Evolutionary conservation across 2,888 invertebrate species (phyloP).

Genomic region (Tortricodes alternella): DNA sequence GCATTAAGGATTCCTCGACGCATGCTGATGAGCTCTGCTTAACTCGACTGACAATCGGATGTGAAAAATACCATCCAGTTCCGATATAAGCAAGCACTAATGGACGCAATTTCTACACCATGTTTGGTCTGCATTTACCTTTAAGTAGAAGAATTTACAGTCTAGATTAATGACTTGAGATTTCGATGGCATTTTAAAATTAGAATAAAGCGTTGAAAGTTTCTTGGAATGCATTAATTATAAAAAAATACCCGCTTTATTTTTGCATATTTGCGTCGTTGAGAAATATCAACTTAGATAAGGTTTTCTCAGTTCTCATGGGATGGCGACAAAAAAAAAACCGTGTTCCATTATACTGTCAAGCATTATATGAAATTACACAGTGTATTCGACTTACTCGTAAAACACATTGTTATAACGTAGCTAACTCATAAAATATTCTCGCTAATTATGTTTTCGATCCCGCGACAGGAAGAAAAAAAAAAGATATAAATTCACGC

Average conservation of each 20-base stretch:
- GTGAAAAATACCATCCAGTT: constrained; percentile 37
- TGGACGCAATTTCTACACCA: constrained; percentile 27
- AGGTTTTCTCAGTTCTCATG: constrained; percentile 15
- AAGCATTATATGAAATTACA: not conserved
- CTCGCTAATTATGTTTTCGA: constrained; percentile 20
- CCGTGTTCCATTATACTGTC: not conserved
- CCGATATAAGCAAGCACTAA: constrained; percentile 32
- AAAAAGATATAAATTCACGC: constrained; percentile 49
- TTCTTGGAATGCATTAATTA: constrained; percentile 6
- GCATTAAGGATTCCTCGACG: constrained; percentile 40
- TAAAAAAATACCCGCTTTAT: not conserved
- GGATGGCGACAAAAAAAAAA: not conserved
- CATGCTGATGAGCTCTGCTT: constrained; percentile 41
- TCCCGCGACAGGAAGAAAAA: constrained; percentile 42
- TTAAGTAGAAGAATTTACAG: constrained; percentile 19
- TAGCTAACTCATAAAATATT: constrained; percentile 5
- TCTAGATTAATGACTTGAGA: constrained; percentile 21
- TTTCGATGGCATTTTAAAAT: constrained; percentile 22
- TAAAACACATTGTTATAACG: constrained; percentile 9
- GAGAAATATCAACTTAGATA: constrained; percentile 1
- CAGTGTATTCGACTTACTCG: constrained; percentile 6
- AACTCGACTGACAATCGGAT: constrained; percentile 44
- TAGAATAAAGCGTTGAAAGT: constrained; percentile 2
- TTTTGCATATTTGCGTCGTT: constrained; percentile 1
- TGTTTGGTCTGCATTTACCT: constrained; percentile 21